These are phyloP conservation scores for Temnothorax unifasciatus DNA, from an alignment of 2,888 invertebrate species.

Conservation along the genomic window DNA sequence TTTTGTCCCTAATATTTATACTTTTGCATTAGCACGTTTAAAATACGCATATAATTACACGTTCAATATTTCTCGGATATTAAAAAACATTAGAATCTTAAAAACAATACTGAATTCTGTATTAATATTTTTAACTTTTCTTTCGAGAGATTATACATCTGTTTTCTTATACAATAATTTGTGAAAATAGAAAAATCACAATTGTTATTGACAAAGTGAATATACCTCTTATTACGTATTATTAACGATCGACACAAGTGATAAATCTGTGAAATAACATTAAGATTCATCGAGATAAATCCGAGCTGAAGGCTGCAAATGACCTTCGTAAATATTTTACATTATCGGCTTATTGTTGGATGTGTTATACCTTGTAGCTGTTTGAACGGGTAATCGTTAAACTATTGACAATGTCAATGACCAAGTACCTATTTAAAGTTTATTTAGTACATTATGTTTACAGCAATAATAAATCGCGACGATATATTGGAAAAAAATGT, in stretches of 20 bases:
- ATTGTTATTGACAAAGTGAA: background rate
- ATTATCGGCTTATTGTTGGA: background rate
- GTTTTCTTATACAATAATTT: background rate
- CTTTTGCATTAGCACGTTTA: background rate
- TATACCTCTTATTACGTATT: background rate
- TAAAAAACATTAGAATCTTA: background rate
- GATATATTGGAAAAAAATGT: background rate
- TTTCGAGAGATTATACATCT: background rate
- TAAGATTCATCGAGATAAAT: conserved; percentile 31
- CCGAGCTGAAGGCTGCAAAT: conserved; percentile 20
- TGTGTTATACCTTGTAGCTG: background rate
- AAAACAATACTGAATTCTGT: background rate
- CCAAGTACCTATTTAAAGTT: background rate
- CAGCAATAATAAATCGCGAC: background rate
- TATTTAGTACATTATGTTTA: background rate
- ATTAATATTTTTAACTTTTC: conserved; percentile 5
- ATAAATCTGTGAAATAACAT: conserved; percentile 42
- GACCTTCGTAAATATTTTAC: conserved; percentile 20
- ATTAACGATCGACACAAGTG: conserved; percentile 26
- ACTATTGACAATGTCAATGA: conserved; percentile 37
- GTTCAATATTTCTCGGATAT: background rate
- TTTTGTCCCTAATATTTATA: background rate
- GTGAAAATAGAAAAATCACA: background rate
- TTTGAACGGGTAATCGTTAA: background rate
- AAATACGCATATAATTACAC: background rate